Evolutionary conservation across 2,113 vertebrate genomes (phyloP).

Genomic region (Otocyon megalotis): DNA sequence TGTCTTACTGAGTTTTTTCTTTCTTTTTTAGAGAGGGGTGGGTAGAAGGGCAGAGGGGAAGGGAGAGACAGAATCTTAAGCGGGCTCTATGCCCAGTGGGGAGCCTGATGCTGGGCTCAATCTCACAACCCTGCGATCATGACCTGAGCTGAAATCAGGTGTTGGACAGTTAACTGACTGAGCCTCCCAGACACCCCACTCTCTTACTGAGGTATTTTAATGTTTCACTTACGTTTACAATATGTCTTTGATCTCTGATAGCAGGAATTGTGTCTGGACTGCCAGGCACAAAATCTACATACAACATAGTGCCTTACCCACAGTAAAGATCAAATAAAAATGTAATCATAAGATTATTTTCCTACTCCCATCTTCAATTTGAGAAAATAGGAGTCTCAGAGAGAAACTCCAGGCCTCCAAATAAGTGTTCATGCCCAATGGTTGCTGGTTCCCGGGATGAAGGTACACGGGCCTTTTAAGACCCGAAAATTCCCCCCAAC

Average conservation of each 20-base stretch:
- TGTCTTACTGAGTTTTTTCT: neutral
- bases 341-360: neutral
- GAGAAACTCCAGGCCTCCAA: neutral
- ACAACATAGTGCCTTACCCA: neutral
- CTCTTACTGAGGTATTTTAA: neutral
- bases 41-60: neutral
- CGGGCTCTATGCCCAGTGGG: neutral
- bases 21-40: neutral
- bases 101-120: neutral
- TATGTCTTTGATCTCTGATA: neutral
- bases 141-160: neutral
- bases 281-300: fast-evolving
- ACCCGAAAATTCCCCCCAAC: neutral
- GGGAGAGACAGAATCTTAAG: neutral
- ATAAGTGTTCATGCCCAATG: neutral
- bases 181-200: neutral
- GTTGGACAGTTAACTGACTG: neutral
- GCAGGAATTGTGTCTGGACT: neutral
- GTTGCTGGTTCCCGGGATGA: neutral
- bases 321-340: neutral
- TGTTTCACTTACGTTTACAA: neutral
- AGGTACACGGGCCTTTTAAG: neutral
- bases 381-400: neutral
- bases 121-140: neutral
- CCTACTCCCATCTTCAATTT: neutral